Evolutionary conservation across 2,113 vertebrate genomes (phyloP).

Genomic region (Pitta sordida): DNA sequence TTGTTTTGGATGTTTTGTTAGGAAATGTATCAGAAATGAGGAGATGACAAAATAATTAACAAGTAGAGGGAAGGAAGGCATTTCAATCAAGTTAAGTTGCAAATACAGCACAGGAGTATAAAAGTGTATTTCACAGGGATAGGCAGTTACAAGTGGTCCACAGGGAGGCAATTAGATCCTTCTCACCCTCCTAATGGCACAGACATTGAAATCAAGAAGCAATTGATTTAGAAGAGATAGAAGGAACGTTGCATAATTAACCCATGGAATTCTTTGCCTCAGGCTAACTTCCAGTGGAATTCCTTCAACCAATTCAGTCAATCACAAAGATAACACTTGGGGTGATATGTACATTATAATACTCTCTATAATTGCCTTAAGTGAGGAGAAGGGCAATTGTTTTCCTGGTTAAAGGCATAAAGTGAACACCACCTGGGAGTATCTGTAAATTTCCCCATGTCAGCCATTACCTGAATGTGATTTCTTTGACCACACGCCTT

Average conservation of each 20-base stretch:
- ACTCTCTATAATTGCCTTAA: background rate
- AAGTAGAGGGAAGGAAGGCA: background rate
- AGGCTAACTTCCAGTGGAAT: background rate
- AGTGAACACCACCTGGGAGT: background rate
- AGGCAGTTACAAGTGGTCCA: background rate
- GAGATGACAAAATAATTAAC: background rate
- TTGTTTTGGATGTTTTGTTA: background rate
- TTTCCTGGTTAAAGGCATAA: background rate
- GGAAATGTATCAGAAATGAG: background rate
- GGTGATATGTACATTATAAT: background rate
- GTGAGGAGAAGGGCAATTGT: background rate
- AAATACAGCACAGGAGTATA: background rate
- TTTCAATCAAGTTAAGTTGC: background rate
- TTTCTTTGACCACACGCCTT: background rate
- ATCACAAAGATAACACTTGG: background rate
- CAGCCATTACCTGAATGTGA: background rate
- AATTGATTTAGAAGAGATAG: constrained; percentile 16
- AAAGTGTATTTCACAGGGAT: background rate
- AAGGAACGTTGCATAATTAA: constrained; percentile 21
- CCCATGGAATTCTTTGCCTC: background rate
- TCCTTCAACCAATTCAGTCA: background rate
- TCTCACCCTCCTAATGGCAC: background rate
- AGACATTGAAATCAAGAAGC: constrained; percentile 27
- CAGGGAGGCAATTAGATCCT: constrained; percentile 22
- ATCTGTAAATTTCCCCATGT: background rate